A percentile compares a stretch with the other conserved stretches of the same genome.
Conservation (phyloP, 2,888 invertebrate species). For the Colletes collaris region DNA sequence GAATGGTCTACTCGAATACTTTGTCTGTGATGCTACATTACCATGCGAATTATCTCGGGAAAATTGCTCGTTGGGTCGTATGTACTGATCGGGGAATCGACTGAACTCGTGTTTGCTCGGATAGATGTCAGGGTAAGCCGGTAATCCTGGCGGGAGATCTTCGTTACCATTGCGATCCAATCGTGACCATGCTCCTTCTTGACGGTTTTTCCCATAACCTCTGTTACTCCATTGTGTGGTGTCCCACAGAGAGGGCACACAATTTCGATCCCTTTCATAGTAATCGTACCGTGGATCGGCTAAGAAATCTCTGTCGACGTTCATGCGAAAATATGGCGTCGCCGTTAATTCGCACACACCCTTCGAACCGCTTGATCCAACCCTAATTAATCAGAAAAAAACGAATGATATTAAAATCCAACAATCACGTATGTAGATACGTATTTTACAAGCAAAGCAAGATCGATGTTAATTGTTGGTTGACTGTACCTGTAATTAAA, state of each 20-base stretch:
- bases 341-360: slow-evolving; percentile 92
- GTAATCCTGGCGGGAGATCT: neutral
- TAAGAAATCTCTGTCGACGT: slow-evolving; percentile 86
- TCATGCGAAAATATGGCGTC: slow-evolving; percentile 88
- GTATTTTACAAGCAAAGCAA: neutral
- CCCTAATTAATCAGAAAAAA: slow-evolving; percentile 37
- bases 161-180: neutral
- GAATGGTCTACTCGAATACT: too few relatives aligned
- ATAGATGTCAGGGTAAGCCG: neutral
- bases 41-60: slow-evolving; percentile 10
- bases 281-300: slow-evolving; percentile 91
- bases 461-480: neutral
- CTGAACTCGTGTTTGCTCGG: neutral
- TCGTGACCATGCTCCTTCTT: neutral
- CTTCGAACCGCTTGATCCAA: slow-evolving; percentile 59
- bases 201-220: neutral
- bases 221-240: slow-evolving; percentile 1
- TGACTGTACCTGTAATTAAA: slow-evolving; percentile 89
- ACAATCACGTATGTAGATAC: too few relatives aligned
- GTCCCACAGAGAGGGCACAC: slow-evolving; percentile 71
- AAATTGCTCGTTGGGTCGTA: slow-evolving; percentile 11
- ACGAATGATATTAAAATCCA: too few relatives aligned
- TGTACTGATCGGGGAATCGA: neutral
- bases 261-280: slow-evolving; percentile 90
- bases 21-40: too few relatives aligned